These are phyloP conservation scores for Leucophenga montana DNA, from an alignment of 2,888 invertebrate species.

Conservation along the genomic window DNA sequence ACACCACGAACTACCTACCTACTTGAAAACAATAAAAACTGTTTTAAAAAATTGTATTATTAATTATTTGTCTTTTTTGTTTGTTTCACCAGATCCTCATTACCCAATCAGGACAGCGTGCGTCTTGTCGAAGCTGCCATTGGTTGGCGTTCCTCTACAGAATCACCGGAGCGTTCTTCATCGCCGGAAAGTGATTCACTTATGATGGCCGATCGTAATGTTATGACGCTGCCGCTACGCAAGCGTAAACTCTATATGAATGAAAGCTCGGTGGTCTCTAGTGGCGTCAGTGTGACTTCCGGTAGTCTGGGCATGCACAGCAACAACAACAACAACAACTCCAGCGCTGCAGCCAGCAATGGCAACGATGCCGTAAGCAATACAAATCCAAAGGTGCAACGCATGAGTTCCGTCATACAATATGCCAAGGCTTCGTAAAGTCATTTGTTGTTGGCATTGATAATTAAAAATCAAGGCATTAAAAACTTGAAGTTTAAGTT, in stretches of 20 bases:
- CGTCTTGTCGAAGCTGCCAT: constrained; percentile 78
- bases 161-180: constrained; percentile 73
- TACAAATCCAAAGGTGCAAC: constrained; percentile 66
- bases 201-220: constrained; percentile 75
- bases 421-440: constrained; percentile 83
- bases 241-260: constrained; percentile 87
- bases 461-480: too few species aligned
- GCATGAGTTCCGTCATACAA: constrained; percentile 86
- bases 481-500: too few species aligned
- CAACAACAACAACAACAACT: too few species aligned
- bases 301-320: constrained; percentile 9
- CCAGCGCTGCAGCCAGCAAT: background rate
- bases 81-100: constrained; percentile 58
- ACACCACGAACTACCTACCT: too few species aligned
- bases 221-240: constrained; percentile 82
- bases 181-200: constrained; percentile 76
- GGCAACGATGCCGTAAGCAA: background rate
- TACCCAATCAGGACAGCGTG: constrained; percentile 73
- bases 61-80: background rate
- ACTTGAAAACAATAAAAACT: too few species aligned
- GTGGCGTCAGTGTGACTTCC: constrained; percentile 26
- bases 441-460: constrained; percentile 17
- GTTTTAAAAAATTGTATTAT: constrained; percentile 1
- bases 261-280: constrained; percentile 73
- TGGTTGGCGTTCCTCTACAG: constrained; percentile 73